Conservation (phyloP, 1,140 invertebrate genomes). For the Meloidogyne chitwoodi region DNA sequence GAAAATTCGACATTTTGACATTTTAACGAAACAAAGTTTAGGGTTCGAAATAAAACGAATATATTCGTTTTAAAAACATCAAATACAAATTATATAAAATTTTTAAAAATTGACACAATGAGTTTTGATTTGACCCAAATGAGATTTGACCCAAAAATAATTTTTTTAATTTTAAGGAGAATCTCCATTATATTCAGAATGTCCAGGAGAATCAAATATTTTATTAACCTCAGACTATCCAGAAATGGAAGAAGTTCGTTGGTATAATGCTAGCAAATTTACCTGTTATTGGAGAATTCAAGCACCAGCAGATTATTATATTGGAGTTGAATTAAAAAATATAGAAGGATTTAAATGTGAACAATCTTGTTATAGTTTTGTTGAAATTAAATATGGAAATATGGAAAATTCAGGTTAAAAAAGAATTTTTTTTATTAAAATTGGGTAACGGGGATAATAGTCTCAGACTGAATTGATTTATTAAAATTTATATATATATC, state of each 20-base stretch:
- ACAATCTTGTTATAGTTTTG: conserved; percentile 10
- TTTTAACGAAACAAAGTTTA: background rate
- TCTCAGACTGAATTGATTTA: no score
- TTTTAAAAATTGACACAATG: no score
- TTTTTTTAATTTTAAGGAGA: background rate
- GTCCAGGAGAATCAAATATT: conserved; percentile 15
- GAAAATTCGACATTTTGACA: background rate
- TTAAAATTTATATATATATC: no score
- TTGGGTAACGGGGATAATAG: no score
- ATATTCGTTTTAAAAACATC: background rate
- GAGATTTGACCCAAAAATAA: background rate
- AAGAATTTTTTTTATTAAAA: background rate
- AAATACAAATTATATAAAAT: no score
- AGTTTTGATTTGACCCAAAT: background rate
- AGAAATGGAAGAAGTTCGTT: conserved; percentile 3
- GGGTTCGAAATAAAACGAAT: no score
- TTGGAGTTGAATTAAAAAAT: conserved; percentile 1
- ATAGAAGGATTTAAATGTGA: conserved; percentile 19
- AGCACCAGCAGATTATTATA: conserved; percentile 4
- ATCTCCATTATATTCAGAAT: background rate
- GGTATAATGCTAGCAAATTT: conserved; percentile 16
- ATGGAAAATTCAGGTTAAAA: conserved; percentile 6
- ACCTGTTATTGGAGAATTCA: conserved; percentile 17
- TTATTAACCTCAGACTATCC: conserved; percentile 1
- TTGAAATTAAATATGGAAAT: conserved; percentile 18